Percentiles rank a stretch among this genome's conserved stretches.
phyloP scores from a whole-genome alignment of 2,888 invertebrate species.

The Latrodectus hesperus region DNA sequence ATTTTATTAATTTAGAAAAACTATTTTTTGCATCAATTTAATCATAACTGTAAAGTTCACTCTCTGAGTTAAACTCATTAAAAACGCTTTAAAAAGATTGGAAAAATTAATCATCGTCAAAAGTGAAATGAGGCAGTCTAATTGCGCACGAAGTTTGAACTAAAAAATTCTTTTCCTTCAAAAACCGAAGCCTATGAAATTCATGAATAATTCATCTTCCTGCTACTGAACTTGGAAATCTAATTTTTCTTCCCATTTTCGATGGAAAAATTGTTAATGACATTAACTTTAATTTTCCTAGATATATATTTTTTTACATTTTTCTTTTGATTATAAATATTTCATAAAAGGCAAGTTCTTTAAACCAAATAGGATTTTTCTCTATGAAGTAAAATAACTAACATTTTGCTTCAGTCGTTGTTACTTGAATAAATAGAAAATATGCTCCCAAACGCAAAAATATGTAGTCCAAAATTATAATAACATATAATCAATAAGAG shows the following conservation, averaged over 20 bases:
- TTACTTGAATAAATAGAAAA: no score
- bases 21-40: slow-evolving; percentile 3
- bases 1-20: not conserved
- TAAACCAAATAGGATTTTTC: no score
- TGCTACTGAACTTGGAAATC: not conserved
- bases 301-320: not conserved
- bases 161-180: not conserved
- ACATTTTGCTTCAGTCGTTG: no score
- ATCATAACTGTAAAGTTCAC: not conserved
- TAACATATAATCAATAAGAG: no score
- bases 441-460: no score
- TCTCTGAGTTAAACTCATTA: not conserved
- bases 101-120: slow-evolving; percentile 37
- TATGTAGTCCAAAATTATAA: no score
- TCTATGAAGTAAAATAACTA: no score
- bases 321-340: no score
- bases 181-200: not conserved
- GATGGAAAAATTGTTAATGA: not conserved
- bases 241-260: not conserved
- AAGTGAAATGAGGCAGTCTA: slow-evolving; percentile 3
- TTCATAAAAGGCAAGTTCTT: no score
- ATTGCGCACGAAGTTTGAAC: not conserved
- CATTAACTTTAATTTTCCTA: not conserved
- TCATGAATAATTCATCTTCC: slow-evolving; percentile 5
- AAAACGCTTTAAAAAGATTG: not conserved